Evolutionary conservation across 2,113 vertebrate species (phyloP).

Genomic region (Microtus montanus): DNA sequence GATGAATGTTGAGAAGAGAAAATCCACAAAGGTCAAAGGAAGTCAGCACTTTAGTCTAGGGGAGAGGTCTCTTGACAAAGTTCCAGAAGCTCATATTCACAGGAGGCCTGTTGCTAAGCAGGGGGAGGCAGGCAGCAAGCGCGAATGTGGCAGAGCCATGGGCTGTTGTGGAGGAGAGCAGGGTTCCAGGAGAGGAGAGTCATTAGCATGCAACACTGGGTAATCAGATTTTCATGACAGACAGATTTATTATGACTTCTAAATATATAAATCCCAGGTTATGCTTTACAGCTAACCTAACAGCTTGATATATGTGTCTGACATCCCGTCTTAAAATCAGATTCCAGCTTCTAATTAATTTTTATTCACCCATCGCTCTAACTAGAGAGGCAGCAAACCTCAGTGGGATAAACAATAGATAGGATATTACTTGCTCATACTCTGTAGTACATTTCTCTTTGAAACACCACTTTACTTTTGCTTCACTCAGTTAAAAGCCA

Average conservation of each 20-base stretch:
- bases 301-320: conserved; percentile 80
- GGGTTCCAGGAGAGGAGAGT: neutral
- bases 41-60: neutral
- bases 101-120: conserved; percentile 3
- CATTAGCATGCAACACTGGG: conserved; percentile 68
- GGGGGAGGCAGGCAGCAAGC: neutral
- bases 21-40: neutral
- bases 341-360: conserved; percentile 81
- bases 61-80: neutral
- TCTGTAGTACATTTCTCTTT: conserved; percentile 35
- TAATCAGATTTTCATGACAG: conserved; percentile 79
- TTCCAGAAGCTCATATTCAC: conserved; percentile 21
- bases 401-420: conserved; percentile 74
- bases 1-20: conserved; percentile 24
- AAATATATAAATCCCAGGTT: conserved; percentile 81
- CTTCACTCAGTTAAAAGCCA: neutral
- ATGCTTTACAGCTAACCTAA: conserved; percentile 80
- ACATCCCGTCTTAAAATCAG: conserved; percentile 78
- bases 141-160: conserved; percentile 11
- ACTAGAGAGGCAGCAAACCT: conserved; percentile 73
- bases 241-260: conserved; percentile 82
- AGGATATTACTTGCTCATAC: conserved; percentile 6
- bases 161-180: conserved; percentile 40
- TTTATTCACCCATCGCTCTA: conserved; percentile 76
- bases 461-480: conserved; percentile 38